Conservation (phyloP, 2,888 invertebrate species). For the Pyrocoelia pectoralis region DNA sequence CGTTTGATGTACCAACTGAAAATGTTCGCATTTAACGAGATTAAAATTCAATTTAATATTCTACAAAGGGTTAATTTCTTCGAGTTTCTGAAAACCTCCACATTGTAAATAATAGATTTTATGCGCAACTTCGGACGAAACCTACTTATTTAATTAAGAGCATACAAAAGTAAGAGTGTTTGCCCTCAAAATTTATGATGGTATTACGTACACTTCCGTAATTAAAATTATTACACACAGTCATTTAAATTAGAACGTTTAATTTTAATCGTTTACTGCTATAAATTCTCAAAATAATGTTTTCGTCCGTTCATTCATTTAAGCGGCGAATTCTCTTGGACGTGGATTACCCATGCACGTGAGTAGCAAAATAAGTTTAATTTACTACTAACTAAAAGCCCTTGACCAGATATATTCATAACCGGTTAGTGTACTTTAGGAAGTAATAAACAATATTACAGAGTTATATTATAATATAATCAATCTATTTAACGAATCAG, state of each 20-base stretch:
- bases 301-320: too few relatives aligned
- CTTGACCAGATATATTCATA: too few relatives aligned
- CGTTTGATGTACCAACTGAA: not conserved
- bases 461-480: too few relatives aligned
- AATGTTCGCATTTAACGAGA: not conserved
- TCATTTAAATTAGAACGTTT: not conserved
- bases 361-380: too few relatives aligned
- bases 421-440: too few relatives aligned
- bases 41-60: conserved; percentile 1
- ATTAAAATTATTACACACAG: conserved; percentile 1
- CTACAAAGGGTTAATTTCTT: not conserved
- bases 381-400: too few relatives aligned
- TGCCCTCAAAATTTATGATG: not conserved
- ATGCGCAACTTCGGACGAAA: not conserved
- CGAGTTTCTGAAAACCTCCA: not conserved
- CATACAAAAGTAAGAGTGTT: conserved; percentile 1
- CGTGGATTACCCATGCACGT: too few relatives aligned
- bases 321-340: too few relatives aligned
- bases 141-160: conserved; percentile 1
- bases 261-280: not conserved
- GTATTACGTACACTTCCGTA: conserved; percentile 1
- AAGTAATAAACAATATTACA: too few relatives aligned
- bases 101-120: conserved; percentile 1
- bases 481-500: too few relatives aligned
- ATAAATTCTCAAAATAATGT: not conserved